A percentile compares a stretch with the other conserved stretches of the same genome.
Conservation (phyloP, 2,888 invertebrate genomes). For the Eustalomyia histrio region DNA sequence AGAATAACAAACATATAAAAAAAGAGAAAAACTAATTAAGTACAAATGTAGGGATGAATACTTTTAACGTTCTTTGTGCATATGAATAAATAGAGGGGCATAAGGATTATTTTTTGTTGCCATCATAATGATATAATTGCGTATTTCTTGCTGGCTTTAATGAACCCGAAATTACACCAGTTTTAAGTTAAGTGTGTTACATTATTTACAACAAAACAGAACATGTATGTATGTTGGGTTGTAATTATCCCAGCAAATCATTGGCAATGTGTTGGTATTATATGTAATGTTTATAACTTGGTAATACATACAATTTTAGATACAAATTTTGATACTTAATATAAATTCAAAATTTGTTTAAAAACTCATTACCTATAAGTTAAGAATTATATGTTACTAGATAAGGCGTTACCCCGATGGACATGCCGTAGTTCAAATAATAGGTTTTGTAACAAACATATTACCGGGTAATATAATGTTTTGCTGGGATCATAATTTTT, state of each 20-base stretch:
- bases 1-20: slow-evolving; percentile 14
- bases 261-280: too few species aligned
- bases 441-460: too few species aligned
- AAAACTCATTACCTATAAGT: too few species aligned
- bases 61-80: not conserved
- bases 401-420: too few species aligned
- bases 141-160: slow-evolving; percentile 20
- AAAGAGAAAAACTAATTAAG: slow-evolving; percentile 32
- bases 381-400: too few species aligned
- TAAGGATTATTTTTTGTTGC: slow-evolving; percentile 22
- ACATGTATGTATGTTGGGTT: not conserved
- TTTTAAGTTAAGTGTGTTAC: not conserved
- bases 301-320: too few species aligned
- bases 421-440: too few species aligned
- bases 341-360: too few species aligned
- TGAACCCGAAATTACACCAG: slow-evolving; percentile 30
- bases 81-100: slow-evolving; percentile 33
- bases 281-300: too few species aligned
- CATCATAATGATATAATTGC: slow-evolving; percentile 11
- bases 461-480: too few species aligned
- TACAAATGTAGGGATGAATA: slow-evolving; percentile 53
- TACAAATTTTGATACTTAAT: too few species aligned
- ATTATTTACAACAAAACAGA: not conserved
- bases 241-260: too few species aligned
- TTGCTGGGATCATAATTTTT: slow-evolving; percentile 43